A percentile compares a stretch with the other conserved stretches of the same genome.
These are phyloP conservation scores for Zaprionus gabonicus DNA, from an alignment of 1,140 invertebrate genomes.

Conservation along the genomic window DNA sequence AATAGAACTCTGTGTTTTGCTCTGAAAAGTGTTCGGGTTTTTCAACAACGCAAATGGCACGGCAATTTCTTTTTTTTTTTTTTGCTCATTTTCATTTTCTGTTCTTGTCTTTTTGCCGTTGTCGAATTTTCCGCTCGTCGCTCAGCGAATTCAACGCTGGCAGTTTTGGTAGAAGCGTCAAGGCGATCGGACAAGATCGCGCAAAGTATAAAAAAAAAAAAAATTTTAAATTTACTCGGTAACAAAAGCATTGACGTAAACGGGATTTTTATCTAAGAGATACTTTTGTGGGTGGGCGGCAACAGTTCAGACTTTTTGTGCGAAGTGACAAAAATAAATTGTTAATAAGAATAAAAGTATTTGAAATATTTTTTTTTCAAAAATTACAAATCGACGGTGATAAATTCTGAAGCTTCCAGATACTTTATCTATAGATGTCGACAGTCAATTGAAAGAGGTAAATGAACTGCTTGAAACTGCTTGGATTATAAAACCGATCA, in stretches of 20 bases:
- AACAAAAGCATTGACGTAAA: slow-evolving; percentile 51
- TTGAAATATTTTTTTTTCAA: not conserved
- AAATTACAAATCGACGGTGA: too few relatives aligned
- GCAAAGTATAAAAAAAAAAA: slow-evolving; percentile 15
- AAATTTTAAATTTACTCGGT: slow-evolving; percentile 11
- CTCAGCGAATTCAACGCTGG: slow-evolving; percentile 17
- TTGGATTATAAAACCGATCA: slow-evolving; percentile 10
- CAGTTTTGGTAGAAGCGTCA: slow-evolving; percentile 76
- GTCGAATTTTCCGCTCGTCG: slow-evolving; percentile 49
- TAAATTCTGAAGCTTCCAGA: not conserved
- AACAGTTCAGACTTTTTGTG: slow-evolving; percentile 50
- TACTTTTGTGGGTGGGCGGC: slow-evolving; percentile 30
- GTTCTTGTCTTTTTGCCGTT: slow-evolving; percentile 16
- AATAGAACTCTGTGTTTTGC: slow-evolving; percentile 37
- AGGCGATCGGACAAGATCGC: slow-evolving; percentile 65
- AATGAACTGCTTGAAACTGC: slow-evolving; percentile 21
- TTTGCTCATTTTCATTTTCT: slow-evolving; percentile 10
- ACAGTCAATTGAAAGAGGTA: slow-evolving; percentile 33
- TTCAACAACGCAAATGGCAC: slow-evolving; percentile 28
- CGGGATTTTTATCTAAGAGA: slow-evolving; percentile 57
- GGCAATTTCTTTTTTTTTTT: slow-evolving; percentile 2
- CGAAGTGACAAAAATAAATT: slow-evolving; percentile 14
- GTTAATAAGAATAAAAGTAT: slow-evolving; percentile 6
- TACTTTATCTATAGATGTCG: slow-evolving; percentile 14
- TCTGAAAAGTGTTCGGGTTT: slow-evolving; percentile 23